Evolutionary conservation across 2,888 invertebrate genomes (phyloP), one percentile per base, ranked within the genome.

Genomic region (Sisyra terminalis): DNA sequence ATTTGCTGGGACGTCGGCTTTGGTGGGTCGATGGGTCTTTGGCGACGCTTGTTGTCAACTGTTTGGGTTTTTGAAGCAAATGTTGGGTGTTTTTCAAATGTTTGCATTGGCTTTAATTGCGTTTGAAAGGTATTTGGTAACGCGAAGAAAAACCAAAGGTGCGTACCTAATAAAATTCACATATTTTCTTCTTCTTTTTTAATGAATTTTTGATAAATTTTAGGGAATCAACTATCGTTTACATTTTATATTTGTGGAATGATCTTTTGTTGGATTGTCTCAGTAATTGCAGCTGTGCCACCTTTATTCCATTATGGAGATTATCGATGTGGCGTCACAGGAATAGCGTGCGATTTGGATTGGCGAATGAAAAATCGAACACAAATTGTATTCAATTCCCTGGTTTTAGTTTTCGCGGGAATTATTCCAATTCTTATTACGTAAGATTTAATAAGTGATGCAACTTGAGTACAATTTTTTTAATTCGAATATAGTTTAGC

Each of bases 21-120:
- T 70, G 51, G 65, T 64, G 45, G 67, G 66, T 57, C 71, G 71
- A 63, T 71, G 71, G 71, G 52, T 71, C 39, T 71, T 69, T 52
- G 69, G 70, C 34, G 54, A 63, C 46, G 57, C 64, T 44, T 66
- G 69, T 54, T 71, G 71, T 54, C 67, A 70, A 52, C 55, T 70
- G 42, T 70, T 65, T 50, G 71, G 67, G 45, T 71, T 70, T 57
- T 56, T 70, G 50, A 67, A 67, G 52, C 68, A 69, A 55, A 66
- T 70, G 51, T 62, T 69, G 54, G 69, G 68, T 55, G 61, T 68
- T 47, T 66, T 67, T 54, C 70, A 70, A 64, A 66, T 70, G 58
- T 57, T 60, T 47, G 63, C 67, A 41, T 51, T 71, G 47, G 56
- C 67, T 43, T 56, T 65, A 17, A 57, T 69, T 47, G 64, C 68